Conservation (phyloP, 2,797 vertebrate species). For the Graptemys geographica region DNA sequence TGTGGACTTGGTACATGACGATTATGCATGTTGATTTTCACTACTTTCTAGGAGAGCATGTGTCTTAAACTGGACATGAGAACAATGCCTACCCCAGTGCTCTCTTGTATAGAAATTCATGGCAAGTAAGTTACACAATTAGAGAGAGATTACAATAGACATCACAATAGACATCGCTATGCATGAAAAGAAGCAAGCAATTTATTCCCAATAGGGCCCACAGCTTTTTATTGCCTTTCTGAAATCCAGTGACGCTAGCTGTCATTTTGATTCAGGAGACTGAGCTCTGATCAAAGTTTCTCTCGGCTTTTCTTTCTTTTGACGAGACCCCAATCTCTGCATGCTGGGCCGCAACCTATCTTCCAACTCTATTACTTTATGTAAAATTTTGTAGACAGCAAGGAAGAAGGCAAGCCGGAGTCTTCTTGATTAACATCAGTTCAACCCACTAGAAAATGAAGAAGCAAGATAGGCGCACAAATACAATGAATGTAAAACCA, state of each 20-base stretch:
- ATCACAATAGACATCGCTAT: conserved; percentile 6
- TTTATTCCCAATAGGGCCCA: conserved; percentile 39
- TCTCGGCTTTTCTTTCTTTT: conserved; percentile 35
- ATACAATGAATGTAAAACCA: background rate
- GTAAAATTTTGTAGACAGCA: conserved; percentile 23
- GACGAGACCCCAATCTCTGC: background rate
- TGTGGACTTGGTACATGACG: background rate
- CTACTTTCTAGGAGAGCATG: conserved; percentile 19
- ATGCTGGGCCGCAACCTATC: background rate
- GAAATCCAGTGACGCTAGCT: conserved; percentile 49
- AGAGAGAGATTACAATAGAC: conserved; percentile 46
- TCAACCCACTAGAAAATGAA: conserved; percentile 2
- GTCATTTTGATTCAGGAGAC: conserved; percentile 62
- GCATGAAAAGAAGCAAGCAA: conserved; percentile 1
- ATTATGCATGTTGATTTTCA: background rate
- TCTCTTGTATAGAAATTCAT: conserved; percentile 47
- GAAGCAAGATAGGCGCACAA: fast-evolving
- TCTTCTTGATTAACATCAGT: background rate
- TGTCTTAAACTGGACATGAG: background rate
- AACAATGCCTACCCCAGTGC: background rate
- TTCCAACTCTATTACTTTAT: conserved; percentile 31
- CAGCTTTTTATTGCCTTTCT: conserved; percentile 42
- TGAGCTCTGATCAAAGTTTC: conserved; percentile 62
- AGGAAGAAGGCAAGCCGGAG: background rate
- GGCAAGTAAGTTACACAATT: conserved; percentile 28